A percentile compares a stretch with the other conserved stretches of the same genome.
phyloP scores from a whole-genome alignment of 2,888 invertebrate species.

The Hofmannophila pseudospretella region DNA sequence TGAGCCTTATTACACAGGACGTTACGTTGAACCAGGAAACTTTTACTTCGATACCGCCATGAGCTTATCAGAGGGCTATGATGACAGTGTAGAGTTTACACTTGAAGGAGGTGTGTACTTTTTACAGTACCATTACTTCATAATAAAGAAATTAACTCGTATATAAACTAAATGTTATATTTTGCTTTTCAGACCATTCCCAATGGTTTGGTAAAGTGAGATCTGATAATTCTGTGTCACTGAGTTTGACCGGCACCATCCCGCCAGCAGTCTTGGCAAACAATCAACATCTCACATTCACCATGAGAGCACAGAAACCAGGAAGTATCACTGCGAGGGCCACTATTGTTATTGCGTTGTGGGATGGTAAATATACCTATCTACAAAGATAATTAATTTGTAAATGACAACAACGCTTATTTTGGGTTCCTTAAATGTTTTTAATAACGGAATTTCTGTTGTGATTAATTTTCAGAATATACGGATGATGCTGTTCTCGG shows the following conservation, averaged over 20 bases:
- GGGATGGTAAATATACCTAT: constrained; percentile 13
- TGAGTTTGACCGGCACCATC: constrained; percentile 7
- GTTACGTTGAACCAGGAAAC: constrained; percentile 14
- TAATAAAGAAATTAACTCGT: too few species aligned
- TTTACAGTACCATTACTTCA: too few species aligned
- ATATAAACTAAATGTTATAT: too few species aligned
- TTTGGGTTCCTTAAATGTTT: too few species aligned
- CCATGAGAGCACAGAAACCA: constrained; percentile 15
- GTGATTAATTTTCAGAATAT: constrained; percentile 13
- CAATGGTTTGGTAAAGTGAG: constrained; percentile 13
- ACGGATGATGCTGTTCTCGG: constrained; percentile 14
- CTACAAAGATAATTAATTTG: neutral
- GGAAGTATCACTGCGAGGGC: constrained; percentile 13
- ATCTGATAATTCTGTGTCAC: constrained; percentile 10
- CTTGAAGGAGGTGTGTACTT: constrained; percentile 28
- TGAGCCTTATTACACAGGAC: constrained; percentile 19
- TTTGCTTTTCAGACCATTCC: constrained; percentile 10
- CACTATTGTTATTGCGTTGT: constrained; percentile 17
- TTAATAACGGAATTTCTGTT: neutral
- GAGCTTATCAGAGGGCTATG: constrained; percentile 19
- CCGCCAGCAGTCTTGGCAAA: constrained; percentile 14
- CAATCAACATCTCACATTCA: constrained; percentile 17
- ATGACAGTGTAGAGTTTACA: constrained; percentile 19
- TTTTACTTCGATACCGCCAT: constrained; percentile 16
- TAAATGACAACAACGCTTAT: too few species aligned